Evolutionary conservation across 1,140 invertebrate species (phyloP), one percentile per base, ranked within the genome.

Genomic region (Drosophila micromelanica): DNA sequence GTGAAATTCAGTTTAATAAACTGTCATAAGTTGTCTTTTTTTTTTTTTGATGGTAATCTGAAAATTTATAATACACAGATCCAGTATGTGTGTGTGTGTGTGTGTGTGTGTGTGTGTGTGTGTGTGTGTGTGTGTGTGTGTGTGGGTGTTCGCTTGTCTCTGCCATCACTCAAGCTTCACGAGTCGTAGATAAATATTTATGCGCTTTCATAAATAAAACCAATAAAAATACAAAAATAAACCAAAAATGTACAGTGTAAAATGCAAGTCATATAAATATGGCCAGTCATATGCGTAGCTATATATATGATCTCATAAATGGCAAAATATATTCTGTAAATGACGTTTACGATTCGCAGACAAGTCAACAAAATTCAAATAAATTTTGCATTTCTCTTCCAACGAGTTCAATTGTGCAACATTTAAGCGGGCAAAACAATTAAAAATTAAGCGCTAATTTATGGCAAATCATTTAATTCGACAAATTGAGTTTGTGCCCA

Each of bases 1-100:
- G 79, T 49, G 63, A 67, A 84, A 76, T 79, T 57, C 82, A 61
- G 76, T 89, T 89, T 79, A 84, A 89, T 79, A 87, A 89, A 89
- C 82, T 82, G 84, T 65, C 75, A 82, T 61, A 84, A 79, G 64
- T 84, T 76, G 76, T 38, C 70, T 60, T 60, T 46, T 59, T 27
- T 12, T 62, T 54, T 38, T 56, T 30, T 23, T 38, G 73, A 85
- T 90, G 76, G 60, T 80, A 76, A 90, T 89, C 84, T 61, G 61
- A 38, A 70, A 79, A 79, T 86, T 65, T 81, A 81, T 85, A 73
- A 73, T 72, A 59, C 52, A 57, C 49, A 78, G 12, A 27, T 17
- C 15, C 15, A 17, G 8, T 55, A 42, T 13, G 17, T 32, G 30
- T 32, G 7, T 2, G 7, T 35, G 55, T 49, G 43, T 38, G 56